phyloP scores from a whole-genome alignment of 2,113 vertebrate species.

The Pristiophorus japonicus region DNA sequence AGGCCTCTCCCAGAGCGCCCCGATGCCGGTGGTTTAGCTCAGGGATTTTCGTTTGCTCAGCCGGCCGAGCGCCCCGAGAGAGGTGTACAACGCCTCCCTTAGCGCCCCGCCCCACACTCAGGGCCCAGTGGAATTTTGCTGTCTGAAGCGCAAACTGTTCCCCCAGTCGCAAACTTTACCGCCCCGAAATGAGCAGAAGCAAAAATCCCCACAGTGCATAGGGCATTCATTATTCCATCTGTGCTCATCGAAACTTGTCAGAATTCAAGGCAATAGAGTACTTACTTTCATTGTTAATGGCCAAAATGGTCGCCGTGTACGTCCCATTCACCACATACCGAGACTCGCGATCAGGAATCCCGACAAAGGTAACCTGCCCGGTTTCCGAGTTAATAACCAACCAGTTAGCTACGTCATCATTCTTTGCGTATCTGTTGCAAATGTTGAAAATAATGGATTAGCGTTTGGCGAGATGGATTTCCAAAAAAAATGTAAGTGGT shows the following conservation, averaged over 20 bases:
- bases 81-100: too few species aligned
- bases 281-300: neutral
- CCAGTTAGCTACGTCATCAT: neutral
- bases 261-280: neutral
- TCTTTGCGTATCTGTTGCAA: slow-evolving; percentile 20
- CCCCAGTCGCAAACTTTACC: too few species aligned
- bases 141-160: too few species aligned
- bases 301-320: neutral
- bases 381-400: neutral
- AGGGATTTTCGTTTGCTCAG: too few species aligned
- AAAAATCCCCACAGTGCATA: too few species aligned
- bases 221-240: neutral
- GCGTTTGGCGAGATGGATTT: neutral
- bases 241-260: neutral
- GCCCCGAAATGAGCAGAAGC: too few species aligned
- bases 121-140: too few species aligned
- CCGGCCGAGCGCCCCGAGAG: too few species aligned
- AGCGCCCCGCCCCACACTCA: too few species aligned
- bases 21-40: too few species aligned
- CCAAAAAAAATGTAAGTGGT: neutral
- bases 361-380: neutral
- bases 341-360: slow-evolving; percentile 3
- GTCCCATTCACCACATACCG: neutral
- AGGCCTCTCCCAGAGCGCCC: too few species aligned
- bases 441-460: neutral